Evolutionary conservation across 2,797 vertebrate species (phyloP).

Genomic region (Myotis pilosus): DNA sequence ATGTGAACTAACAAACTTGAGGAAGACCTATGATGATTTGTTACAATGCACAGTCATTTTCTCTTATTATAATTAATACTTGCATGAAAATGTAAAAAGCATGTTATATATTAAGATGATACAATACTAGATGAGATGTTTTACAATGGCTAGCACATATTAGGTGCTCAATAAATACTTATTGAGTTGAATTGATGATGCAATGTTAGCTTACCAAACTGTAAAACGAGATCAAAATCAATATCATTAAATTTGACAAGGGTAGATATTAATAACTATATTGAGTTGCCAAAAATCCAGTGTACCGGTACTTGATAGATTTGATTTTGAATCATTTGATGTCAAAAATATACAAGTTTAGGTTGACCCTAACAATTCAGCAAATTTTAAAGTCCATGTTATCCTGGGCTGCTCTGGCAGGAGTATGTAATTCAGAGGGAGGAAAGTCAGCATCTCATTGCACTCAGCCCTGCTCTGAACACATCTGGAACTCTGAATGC

Average conservation of each 20-base stretch:
- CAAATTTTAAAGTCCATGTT: not conserved
- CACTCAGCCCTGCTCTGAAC: not conserved
- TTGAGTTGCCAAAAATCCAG: not conserved
- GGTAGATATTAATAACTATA: not conserved
- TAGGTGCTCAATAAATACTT: not conserved
- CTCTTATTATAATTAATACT: not conserved
- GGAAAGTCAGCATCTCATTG: not conserved
- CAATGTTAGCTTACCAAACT: conserved; percentile 2
- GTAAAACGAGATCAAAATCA: not conserved
- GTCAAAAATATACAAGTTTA: not conserved
- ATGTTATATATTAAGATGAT: not conserved
- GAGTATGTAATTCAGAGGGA: not conserved
- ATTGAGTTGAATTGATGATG: not conserved
- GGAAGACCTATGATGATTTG: not conserved
- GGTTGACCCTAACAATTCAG: not conserved
- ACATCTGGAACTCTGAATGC: conserved; percentile 30
- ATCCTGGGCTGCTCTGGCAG: not conserved
- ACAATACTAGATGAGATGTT: not conserved
- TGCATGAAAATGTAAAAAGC: not conserved
- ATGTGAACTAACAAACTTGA: not conserved
- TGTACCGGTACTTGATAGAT: not conserved
- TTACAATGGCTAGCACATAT: not conserved
- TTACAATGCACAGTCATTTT: not conserved
- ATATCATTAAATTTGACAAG: not conserved
- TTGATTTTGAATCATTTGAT: conserved; percentile 28